A percentile compares a stretch with the other conserved stretches of the same genome.
Conservation (phyloP, 2,113 vertebrate genomes). For the Limanda limanda region DNA sequence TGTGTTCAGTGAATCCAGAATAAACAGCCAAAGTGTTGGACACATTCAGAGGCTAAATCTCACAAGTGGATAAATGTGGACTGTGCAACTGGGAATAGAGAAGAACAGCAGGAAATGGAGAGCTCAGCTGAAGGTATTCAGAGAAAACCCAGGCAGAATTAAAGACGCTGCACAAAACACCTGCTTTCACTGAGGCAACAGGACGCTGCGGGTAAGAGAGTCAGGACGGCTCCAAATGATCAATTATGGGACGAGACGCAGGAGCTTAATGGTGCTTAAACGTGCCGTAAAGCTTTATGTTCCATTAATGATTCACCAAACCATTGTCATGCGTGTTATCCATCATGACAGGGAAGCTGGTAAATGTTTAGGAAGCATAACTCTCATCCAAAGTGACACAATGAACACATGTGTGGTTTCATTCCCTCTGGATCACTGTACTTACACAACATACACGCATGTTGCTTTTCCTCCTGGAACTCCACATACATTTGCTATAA, state of each 20-base stretch:
- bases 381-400: not conserved
- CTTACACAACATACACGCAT: no score
- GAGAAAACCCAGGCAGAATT: not conserved
- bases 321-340: not conserved
- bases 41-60: no score
- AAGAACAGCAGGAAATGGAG: not conserved
- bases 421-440: no score
- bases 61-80: no score
- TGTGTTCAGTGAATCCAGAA: no score
- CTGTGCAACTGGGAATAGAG: not conserved
- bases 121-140: no score
- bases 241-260: constrained; percentile 12
- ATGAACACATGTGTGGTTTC: no score
- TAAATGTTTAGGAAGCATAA: not conserved
- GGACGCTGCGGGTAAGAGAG: constrained; percentile 10
- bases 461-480: no score
- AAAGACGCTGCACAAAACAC: not conserved
- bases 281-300: constrained; percentile 8
- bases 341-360: not conserved
- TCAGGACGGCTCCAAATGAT: constrained; percentile 1
- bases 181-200: constrained; percentile 8
- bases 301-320: constrained; percentile 27
- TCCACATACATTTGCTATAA: no score
- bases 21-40: no score
- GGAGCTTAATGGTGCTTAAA: not conserved